Evolutionary conservation across 2,113 vertebrate genomes (phyloP).

Genomic region (Prinia subflava): DNA sequence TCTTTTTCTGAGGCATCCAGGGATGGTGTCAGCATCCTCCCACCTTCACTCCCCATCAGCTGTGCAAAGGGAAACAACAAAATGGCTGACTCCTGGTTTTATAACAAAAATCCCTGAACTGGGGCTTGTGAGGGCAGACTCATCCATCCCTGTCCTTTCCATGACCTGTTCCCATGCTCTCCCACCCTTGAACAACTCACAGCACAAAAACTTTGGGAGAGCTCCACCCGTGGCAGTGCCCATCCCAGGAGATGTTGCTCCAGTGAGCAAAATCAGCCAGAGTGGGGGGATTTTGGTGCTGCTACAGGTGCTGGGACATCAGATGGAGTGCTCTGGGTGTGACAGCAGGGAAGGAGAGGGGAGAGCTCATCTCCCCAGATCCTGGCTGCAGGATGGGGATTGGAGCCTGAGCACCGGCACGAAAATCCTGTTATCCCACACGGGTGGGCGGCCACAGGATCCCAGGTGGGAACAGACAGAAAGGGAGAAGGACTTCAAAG

Average conservation of each 20-base stretch:
- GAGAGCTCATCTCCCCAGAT: background rate
- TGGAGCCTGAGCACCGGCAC: background rate
- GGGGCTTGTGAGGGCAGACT: background rate
- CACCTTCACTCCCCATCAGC: background rate
- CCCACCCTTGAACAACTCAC: accelerated
- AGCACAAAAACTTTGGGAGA: background rate
- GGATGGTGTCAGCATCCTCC: background rate
- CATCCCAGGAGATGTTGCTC: background rate
- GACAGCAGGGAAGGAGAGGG: background rate
- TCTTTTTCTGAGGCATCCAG: background rate
- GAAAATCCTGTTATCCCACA: background rate
- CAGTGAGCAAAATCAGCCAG: background rate
- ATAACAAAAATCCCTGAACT: background rate
- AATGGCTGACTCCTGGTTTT: background rate
- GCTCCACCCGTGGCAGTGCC: accelerated
- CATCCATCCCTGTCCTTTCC: background rate
- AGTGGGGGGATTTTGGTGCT: background rate
- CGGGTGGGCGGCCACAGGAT: accelerated
- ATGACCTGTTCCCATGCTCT: accelerated
- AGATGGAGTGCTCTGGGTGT: background rate
- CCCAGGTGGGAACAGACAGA: background rate
- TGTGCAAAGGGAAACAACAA: background rate
- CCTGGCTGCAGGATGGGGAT: background rate
- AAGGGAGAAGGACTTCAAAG: background rate
- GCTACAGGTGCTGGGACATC: background rate